Evolutionary conservation across 2,113 vertebrate genomes (phyloP), one percentile per base, ranked within the genome.

Genomic region (Orientallactaga bullata): DNA sequence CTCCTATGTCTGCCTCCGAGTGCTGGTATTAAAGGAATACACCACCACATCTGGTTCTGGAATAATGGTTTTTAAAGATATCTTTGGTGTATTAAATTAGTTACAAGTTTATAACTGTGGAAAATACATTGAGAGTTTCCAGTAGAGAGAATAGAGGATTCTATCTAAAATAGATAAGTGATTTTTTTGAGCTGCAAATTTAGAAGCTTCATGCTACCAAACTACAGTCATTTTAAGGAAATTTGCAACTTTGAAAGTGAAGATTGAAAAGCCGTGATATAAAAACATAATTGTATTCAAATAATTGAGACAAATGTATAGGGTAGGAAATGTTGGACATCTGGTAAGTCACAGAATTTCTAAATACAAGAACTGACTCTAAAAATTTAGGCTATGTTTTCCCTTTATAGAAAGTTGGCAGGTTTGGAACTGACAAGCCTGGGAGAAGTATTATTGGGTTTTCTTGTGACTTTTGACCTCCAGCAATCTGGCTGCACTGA

Each of bases 391-490:
- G 5, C 24, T 17, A 7, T 68, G 11, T 63, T 69, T 84, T 82
- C 17, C 23, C 66, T 23, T 83, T 28, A 18, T 30, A 66, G 20
- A 51, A 86, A 72, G 60, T 60, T 84, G 76, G 58, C 68, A 21
- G 13, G 63, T 96, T 93, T 73, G 32, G 65, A 76, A 60, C 51
- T 87, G 39, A 68, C 74, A 68, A 24, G 32, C 0, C 35, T 81
- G 13, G n/a, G 21, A 42, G 76, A 63, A 66, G 7, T 74, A 85
- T 71, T 88, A 85, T 60, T 42, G 15, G 1, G 7, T 78, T 85
- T 94, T 82, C 71, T 87, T 42, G 35, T 76, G 21, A 74, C 58
- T 81, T 96, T 58, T 58, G 51, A 81, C 20, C 63, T 77, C 3
- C 0, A 58, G 6, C 39, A 85, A 13, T 17, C 26, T n/a, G 23